Evolutionary conservation across 2,888 invertebrate genomes (phyloP), one percentile per base, ranked within the genome.

Genomic region (Argyresthia goedartella): DNA sequence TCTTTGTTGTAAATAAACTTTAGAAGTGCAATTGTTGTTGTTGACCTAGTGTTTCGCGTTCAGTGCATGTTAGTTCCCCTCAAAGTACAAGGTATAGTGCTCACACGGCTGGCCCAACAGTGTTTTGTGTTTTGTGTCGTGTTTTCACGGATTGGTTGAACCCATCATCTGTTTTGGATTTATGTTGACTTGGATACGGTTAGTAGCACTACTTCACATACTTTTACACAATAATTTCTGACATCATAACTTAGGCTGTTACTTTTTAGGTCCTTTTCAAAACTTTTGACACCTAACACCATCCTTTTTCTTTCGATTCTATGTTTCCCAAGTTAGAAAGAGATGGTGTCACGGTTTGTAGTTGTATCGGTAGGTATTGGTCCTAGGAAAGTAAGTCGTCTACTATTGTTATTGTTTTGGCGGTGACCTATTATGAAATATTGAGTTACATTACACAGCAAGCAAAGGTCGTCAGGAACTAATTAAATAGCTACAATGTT

Each of bases 171-270:
- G 67, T 77, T 76, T 84, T 81, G 85, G 85, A 84, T 85, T 81
- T 82, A 85, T 85, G 85, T 77, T 74, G 74, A 73, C 73, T 78
- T 78, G 73, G 73, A 63, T 63, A 73, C 79, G 80, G 85, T 85
- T 66, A 81, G 85, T 51, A 42, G 13, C 10, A 9, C 9, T 33
- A 48, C 14, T 35, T 36, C 34, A 10, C 33, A n/a, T 13, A 33
- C 47, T 47, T 47, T 25, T 34, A 34, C 9, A 46, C n/a, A 33
- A 16, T 13, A 8, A 11, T 13, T 47, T 11, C n/a, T 11, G 8
- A 6, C 9, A 44, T 10, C 16, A 44, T 33, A 47, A 47, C 47
- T 47, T 47, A 11, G n/a, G 13, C 33, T 13, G 53, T 53, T 56
- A 73, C 60, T 71, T 74, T 54, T 64, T 64, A 59, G 65, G 46